These are phyloP conservation scores for Heterohyrax brucei DNA, from an alignment of 2,797 vertebrate species.

Conservation along the genomic window DNA sequence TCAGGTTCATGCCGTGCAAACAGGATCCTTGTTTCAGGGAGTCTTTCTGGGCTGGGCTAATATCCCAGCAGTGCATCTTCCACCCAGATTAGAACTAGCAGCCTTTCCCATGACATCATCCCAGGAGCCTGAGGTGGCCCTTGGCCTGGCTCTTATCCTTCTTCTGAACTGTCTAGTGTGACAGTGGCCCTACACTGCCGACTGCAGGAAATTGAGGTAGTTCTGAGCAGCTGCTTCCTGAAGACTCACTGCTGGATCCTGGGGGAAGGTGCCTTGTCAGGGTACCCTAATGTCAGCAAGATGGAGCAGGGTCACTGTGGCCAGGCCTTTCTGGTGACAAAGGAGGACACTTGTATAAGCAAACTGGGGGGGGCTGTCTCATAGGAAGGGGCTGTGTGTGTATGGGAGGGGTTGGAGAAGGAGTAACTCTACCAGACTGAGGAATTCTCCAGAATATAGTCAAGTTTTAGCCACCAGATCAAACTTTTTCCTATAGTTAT, in stretches of 20 bases:
- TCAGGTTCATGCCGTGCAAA: background rate
- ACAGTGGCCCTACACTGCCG: conserved; percentile 5
- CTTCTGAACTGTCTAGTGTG: conserved; percentile 40
- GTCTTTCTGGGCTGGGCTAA: background rate
- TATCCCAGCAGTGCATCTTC: background rate
- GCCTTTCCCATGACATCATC: background rate
- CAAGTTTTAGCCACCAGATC: background rate
- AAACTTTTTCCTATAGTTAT: background rate
- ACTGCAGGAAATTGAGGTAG: conserved; percentile 25
- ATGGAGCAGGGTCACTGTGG: background rate
- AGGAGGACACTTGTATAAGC: conserved; percentile 66
- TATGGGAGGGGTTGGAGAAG: background rate
- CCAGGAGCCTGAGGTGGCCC: background rate
- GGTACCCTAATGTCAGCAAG: background rate
- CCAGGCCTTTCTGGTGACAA: conserved; percentile 53
- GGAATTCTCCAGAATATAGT: background rate
- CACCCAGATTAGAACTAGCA: conserved; percentile 9
- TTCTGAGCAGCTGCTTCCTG: conserved; percentile 70
- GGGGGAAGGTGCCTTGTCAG: background rate
- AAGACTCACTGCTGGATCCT: conserved; percentile 43
- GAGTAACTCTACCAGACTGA: background rate
- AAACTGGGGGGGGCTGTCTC: background rate
- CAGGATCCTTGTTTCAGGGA: background rate
- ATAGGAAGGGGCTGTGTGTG: background rate
- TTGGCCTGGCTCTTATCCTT: conserved; percentile 18